phyloP scores from a whole-genome alignment of 2,888 invertebrate genomes.

The Eudemis profundana region DNA sequence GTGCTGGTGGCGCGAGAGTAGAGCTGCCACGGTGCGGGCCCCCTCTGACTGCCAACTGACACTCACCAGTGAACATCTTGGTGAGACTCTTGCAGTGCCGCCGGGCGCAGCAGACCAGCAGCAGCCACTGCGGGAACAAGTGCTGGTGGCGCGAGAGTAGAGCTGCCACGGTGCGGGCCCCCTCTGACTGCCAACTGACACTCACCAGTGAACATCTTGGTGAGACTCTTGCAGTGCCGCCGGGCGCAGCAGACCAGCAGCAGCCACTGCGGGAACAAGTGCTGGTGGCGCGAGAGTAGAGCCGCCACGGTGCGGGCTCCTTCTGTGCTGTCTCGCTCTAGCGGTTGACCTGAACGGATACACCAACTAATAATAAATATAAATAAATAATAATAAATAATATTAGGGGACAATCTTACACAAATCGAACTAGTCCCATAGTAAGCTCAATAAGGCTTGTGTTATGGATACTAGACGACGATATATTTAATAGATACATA shows the following conservation, averaged over 20 bases:
- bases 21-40: too few species aligned
- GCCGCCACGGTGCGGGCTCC: slow-evolving; percentile 90
- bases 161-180: slow-evolving; percentile 87
- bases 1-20: too few species aligned
- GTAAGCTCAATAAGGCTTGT: too few species aligned
- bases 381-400: too few species aligned
- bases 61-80: slow-evolving; percentile 87
- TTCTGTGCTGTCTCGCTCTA: slow-evolving; percentile 48
- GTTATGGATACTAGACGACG: too few species aligned
- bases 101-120: slow-evolving; percentile 94
- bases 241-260: slow-evolving; percentile 95
- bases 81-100: slow-evolving; percentile 93
- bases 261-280: slow-evolving; percentile 96
- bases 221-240: slow-evolving; percentile 92
- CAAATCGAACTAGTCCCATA: too few species aligned
- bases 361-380: too few species aligned
- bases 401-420: too few species aligned
- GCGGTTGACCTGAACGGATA: slow-evolving; percentile 44
- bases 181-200: not conserved
- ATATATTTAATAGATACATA: too few species aligned
- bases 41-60: too few species aligned
- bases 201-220: slow-evolving; percentile 88
- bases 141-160: slow-evolving; percentile 95
- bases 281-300: slow-evolving; percentile 94
- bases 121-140: slow-evolving; percentile 96